Evolutionary conservation across 2,797 vertebrate genomes (phyloP), one percentile per base, ranked within the genome.

Genomic region (Pseudocheirus occidentalis): DNA sequence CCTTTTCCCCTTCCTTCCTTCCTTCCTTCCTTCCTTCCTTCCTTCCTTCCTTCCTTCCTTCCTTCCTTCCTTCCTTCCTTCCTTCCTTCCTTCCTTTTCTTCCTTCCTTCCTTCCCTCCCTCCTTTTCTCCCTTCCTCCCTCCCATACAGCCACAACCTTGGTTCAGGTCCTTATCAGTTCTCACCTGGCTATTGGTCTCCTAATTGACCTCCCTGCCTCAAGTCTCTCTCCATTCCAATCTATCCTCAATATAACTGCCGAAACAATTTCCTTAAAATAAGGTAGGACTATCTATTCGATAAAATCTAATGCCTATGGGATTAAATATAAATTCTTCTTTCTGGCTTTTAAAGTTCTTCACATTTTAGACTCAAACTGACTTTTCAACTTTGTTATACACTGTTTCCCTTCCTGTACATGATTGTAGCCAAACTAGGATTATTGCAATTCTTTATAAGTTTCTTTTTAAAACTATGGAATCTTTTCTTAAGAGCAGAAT

Each of bases 31-130:
- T 34, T 31, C 29, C 11, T 57, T 10, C 7, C 9, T 27, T 7
- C 27, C 3, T 11, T 10, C n/a, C 21, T 21, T 7, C 57, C 18
- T 10, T 24, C 12, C 7, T 9, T 58, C 2, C 7, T 2, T 58
- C 1, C 27, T 2, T 56, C 5, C 24, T 0, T 29, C 2, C n/a
- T 9, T 40, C 2, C 57, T 1, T 28, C 13, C 24, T 1, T 57
- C 2, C 6, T 2, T 57, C 1, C 24, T 2, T 56, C 1, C 24
- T 0, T 29, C 2, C n/a, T 9, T 40, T 18, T 27, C 7, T 28
- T 57, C 27, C 5, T 27, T 57, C 24, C 6, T 27, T 27, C 4
- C 6, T 57, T 27, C 56, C 6, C 27, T 7, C 24, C 24, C 28
- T 56, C 57, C 5, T 58, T 58, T 28, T 9, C 29, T 28, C 57